Conservation (phyloP, 2,888 invertebrate species). For the Apantesis nais region DNA sequence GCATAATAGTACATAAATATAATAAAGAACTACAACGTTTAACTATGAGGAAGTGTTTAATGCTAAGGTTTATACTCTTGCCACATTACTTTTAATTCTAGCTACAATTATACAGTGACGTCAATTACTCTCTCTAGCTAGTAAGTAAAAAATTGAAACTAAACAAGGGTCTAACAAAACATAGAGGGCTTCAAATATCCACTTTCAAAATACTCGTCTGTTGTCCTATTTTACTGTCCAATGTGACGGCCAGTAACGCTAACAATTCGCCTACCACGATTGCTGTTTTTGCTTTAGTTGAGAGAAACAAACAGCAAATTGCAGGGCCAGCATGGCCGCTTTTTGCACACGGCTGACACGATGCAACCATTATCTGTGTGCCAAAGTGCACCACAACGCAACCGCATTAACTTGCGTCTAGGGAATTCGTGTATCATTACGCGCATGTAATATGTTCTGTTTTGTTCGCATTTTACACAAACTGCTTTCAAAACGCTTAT, state of each 20-base stretch:
- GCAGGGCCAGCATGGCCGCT: constrained; percentile 41
- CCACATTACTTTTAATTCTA: neutral
- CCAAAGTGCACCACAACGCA: constrained; percentile 43
- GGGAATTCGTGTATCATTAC: constrained; percentile 35
- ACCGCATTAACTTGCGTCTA: constrained; percentile 45
- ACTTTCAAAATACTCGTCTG: constrained; percentile 24
- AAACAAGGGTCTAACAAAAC: constrained; percentile 5
- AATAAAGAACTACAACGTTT: too few relatives aligned
- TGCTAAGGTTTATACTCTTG: too few relatives aligned
- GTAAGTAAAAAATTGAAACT: neutral
- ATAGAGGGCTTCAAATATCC: constrained; percentile 8
- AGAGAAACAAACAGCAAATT: constrained; percentile 51
- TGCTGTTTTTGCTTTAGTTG: constrained; percentile 45
- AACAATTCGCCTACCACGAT: constrained; percentile 48
- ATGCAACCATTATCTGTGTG: constrained; percentile 50
- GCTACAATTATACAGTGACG: neutral
- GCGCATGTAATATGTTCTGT: constrained; percentile 26
- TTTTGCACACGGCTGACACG: constrained; percentile 45
- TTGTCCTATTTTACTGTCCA: constrained; percentile 23
- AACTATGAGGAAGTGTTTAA: too few relatives aligned
- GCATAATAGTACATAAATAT: too few relatives aligned
- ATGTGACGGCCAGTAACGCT: constrained; percentile 31
- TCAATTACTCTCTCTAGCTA: too few relatives aligned
- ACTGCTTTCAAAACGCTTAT: neutral
- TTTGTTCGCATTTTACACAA: constrained; percentile 1